A percentile compares a stretch with the other conserved stretches of the same genome.
Evolutionary conservation across 2,797 vertebrate species (phyloP).

Genomic region (Pseudotriccus pelzelni): DNA sequence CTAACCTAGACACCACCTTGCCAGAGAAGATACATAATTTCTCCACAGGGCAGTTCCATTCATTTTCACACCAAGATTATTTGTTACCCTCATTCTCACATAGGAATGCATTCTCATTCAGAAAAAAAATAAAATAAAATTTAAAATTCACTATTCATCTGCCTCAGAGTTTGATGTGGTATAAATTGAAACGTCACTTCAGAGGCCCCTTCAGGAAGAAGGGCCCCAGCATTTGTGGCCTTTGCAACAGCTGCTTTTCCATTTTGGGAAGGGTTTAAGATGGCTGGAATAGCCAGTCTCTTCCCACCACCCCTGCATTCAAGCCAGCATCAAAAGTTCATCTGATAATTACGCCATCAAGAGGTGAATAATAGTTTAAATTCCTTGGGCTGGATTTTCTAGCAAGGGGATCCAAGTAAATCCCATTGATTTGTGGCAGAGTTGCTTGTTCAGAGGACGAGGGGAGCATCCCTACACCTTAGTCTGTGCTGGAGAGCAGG

Average conservation of each 20-base stretch:
- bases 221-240: constrained; percentile 38
- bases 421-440: background rate
- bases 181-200: constrained; percentile 8
- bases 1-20: background rate
- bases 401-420: background rate
- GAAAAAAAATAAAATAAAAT: background rate
- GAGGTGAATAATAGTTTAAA: constrained; percentile 30
- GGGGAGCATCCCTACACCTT: background rate
- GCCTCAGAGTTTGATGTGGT: background rate
- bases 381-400: background rate
- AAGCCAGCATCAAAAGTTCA: constrained; percentile 16
- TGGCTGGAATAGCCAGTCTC: constrained; percentile 42
- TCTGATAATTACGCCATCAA: background rate
- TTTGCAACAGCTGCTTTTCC: constrained; percentile 49
- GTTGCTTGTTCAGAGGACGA: background rate
- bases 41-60: background rate
- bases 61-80: background rate
- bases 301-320: constrained; percentile 32
- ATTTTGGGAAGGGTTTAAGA: constrained; percentile 53
- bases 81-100: background rate
- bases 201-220: constrained; percentile 10
- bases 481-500: accelerated
- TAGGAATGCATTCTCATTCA: background rate
- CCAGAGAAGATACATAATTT: background rate
- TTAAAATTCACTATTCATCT: background rate